These are phyloP conservation scores for Mycetomoellerius zeteki DNA, from an alignment of 1,140 invertebrate species.

Conservation along the genomic window DNA sequence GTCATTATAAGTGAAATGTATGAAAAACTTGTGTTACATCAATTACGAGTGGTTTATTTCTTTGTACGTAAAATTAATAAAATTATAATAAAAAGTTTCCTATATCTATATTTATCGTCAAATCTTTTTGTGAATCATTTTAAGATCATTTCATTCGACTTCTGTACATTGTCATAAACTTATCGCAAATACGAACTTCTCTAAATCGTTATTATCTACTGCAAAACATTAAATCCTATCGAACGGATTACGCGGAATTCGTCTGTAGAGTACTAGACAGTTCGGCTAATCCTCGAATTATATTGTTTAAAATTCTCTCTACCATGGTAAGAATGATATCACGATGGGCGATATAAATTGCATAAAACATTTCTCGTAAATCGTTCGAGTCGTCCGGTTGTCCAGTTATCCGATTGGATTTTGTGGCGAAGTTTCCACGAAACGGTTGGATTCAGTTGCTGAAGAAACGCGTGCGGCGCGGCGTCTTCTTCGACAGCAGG, in stretches of 20 bases:
- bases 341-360: constrained; percentile 19
- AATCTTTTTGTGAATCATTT: constrained; percentile 7
- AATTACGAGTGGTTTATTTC: no score
- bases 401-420: constrained; percentile 52
- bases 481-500: constrained; percentile 23
- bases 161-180: constrained; percentile 24
- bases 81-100: background rate
- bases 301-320: background rate
- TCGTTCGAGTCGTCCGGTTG: background rate
- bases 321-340: background rate
- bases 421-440: constrained; percentile 43
- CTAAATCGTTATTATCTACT: constrained; percentile 50
- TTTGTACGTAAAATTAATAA: no score
- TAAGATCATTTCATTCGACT: constrained; percentile 43
- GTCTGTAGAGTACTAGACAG: background rate
- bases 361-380: constrained; percentile 14
- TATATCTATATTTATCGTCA: background rate
- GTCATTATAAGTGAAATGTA: no score
- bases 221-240: constrained; percentile 57
- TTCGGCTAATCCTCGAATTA: constrained; percentile 37
- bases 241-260: constrained; percentile 59
- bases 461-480: constrained; percentile 19
- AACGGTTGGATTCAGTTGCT: constrained; percentile 8
- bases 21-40: no score
- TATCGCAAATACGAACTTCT: constrained; percentile 49